Conservation (phyloP, 2,797 vertebrate species). For the Coregonus suidteri region DNA sequence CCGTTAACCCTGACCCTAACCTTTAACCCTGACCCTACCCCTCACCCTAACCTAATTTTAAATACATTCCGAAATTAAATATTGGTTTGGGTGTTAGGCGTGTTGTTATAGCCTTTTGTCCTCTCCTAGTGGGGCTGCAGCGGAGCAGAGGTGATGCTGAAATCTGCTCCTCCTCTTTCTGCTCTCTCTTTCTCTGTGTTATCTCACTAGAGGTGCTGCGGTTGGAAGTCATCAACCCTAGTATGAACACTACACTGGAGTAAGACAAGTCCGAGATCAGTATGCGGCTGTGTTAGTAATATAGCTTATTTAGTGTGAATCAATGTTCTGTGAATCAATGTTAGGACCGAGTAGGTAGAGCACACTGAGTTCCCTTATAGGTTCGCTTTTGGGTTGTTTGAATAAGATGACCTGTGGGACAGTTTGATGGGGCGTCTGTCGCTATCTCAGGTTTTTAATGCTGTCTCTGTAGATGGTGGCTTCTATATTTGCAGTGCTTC, state of each 20-base stretch:
- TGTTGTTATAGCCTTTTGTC: not conserved
- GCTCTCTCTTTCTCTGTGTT: not conserved
- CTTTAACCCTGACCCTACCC: no score
- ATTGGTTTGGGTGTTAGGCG: no score
- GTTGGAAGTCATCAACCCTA: not conserved
- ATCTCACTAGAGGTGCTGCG: not conserved
- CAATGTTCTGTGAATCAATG: not conserved
- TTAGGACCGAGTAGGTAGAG: not conserved
- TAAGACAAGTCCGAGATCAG: no score
- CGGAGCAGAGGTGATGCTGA: not conserved
- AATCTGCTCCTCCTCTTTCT: not conserved
- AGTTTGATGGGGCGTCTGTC: not conserved
- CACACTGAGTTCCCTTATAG: not conserved
- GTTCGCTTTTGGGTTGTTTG: not conserved
- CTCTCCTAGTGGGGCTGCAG: not conserved
- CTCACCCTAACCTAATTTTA: no score
- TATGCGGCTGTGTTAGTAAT: not conserved
- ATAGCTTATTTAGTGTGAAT: not conserved
- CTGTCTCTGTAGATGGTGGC: not conserved
- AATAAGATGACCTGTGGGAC: not conserved
- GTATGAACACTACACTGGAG: not conserved
- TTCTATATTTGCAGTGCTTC: not conserved
- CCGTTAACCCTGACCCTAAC: no score
- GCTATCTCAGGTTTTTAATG: not conserved
- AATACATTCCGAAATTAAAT: no score